Evolutionary conservation across 2,797 vertebrate species (phyloP), one percentile per base, ranked within the genome.

Genomic region (Malurus leucopterus): DNA sequence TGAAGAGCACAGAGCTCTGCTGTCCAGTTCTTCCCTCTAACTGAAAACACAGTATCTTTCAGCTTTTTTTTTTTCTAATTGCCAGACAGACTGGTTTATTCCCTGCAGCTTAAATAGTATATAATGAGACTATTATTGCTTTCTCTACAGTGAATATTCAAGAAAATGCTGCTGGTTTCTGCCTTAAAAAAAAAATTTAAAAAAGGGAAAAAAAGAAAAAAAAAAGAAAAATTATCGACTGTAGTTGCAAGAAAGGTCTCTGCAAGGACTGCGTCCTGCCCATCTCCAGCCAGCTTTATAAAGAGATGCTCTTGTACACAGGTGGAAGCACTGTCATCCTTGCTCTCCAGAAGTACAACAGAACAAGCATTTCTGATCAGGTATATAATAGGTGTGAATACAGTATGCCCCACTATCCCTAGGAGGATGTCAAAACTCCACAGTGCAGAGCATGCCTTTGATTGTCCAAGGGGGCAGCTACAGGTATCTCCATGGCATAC

Each of bases 331-430:
- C 32, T 51, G 72, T 34, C 41, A 11, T 43, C 30, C 54, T 24
- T 64, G 43, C 34, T 57, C 32, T 79, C 47, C 62, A 41, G 30
- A 73, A 47, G 14, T 9, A 32, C 0, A 16, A 46, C 12, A 72
- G 27, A 16, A 65, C 30, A 64, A 83, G 30, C 13, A 6, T 54
- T 57, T 19, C 65, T 55, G 22, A 22, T 41, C 6, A 5, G 41
- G 38, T 43, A 43, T 51, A 21, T 13, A 36, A 44, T 0, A 40
- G 34, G 13, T 47, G 9, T 34, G 13, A 86, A 50, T 11, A 2
- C 24, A 76, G 29, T 6, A n/a, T 0, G 0, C 17, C 41, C 9
- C 41, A 36, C 36, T 40, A 5, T 16, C 80, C 24, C 17, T 1
- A 50, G 44, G 17, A 79, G 22, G 7, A 30, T 23, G 13, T 11